These are phyloP conservation scores for Drosophila cardini DNA, from an alignment of 1,140 invertebrate genomes.

Conservation along the genomic window DNA sequence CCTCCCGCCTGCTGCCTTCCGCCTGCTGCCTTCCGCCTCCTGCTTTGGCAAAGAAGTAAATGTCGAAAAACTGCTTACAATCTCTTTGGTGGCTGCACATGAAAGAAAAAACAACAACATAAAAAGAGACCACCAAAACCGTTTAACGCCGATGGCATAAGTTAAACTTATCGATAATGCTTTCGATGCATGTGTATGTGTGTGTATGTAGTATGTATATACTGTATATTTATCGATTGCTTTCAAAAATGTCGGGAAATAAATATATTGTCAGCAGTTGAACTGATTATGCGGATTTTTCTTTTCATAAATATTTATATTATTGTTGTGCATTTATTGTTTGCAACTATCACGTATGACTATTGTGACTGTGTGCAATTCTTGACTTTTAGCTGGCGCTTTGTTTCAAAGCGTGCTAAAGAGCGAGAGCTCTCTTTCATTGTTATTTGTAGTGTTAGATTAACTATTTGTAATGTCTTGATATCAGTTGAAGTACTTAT, in stretches of 20 bases:
- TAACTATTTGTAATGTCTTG: constrained; percentile 3
- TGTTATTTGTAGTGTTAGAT: constrained; percentile 1
- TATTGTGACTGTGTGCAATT: not conserved
- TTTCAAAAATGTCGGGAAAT: not conserved
- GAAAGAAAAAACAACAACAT: not conserved
- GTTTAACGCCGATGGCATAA: constrained; percentile 30
- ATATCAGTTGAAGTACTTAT: not conserved
- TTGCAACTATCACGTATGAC: constrained; percentile 2
- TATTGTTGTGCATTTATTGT: not conserved
- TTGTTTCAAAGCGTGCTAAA: not conserved
- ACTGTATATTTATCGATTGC: constrained; percentile 2
- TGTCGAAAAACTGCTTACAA: constrained; percentile 71
- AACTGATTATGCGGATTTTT: constrained; percentile 1
- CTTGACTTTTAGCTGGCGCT: not conserved
- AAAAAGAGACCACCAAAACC: constrained; percentile 58
- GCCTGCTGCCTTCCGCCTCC: constrained; percentile 1
- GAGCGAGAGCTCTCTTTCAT: not conserved
- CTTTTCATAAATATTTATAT: constrained; percentile 10
- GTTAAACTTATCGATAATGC: constrained; percentile 12
- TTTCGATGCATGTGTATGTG: not conserved
- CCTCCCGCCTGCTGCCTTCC: not conserved
- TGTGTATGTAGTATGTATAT: not conserved
- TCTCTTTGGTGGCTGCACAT: constrained; percentile 56
- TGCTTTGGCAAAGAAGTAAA: constrained; percentile 48
- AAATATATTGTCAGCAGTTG: constrained; percentile 1